A percentile compares a stretch with the other conserved stretches of the same genome.
phyloP scores from a whole-genome alignment of 2,113 vertebrate species.

The Scortum barcoo region DNA sequence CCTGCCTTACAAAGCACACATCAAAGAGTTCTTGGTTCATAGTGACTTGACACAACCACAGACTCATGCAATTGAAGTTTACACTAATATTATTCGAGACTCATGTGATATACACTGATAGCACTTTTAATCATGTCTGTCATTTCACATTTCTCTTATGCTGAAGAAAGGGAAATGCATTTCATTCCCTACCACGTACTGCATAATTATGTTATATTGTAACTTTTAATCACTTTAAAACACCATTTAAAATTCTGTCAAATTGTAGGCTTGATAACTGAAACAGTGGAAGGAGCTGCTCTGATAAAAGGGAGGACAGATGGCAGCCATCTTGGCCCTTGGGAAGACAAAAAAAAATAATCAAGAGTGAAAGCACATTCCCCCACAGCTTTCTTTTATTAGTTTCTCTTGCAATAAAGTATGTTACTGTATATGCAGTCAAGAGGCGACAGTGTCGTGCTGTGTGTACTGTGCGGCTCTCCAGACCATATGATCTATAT shows the following conservation, averaged over 20 bases:
- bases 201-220: not conserved
- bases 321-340: constrained; percentile 66
- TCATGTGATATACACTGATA: not conserved
- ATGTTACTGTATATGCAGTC: constrained; percentile 65
- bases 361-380: constrained; percentile 67
- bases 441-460: constrained; percentile 49
- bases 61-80: not conserved
- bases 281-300: constrained; percentile 24
- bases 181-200: not conserved
- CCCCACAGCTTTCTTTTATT: constrained; percentile 77
- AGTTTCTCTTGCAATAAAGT: constrained; percentile 75
- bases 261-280: constrained; percentile 25
- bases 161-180: not conserved
- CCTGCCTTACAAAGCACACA: not conserved
- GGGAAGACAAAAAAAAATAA: constrained; percentile 61
- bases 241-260: not conserved
- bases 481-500: constrained; percentile 50
- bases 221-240: not conserved
- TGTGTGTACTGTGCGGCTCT: constrained; percentile 42
- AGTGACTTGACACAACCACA: not conserved
- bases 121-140: not conserved
- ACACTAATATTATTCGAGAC: not conserved
- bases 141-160: not conserved
- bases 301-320: constrained; percentile 58
- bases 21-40: not conserved